These are phyloP conservation scores for Hirudo medicinalis DNA, from an alignment of 1,140 invertebrate genomes.

Conservation along the genomic window DNA sequence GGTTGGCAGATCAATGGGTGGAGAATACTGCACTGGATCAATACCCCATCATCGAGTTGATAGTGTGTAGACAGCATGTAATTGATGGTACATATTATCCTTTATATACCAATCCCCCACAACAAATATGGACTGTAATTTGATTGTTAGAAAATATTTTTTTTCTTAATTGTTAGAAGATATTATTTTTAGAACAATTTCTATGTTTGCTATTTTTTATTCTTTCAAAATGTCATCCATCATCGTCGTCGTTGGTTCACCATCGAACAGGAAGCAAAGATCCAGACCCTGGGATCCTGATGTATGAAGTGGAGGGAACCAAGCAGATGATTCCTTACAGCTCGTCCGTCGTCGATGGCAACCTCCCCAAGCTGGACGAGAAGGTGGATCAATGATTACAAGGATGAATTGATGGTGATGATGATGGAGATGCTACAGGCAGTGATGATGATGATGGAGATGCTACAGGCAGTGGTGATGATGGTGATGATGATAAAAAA, in stretches of 20 bases:
- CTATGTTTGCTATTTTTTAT: no score
- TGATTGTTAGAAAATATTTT: no score
- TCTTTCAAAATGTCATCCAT: no score
- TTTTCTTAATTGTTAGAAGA: no score
- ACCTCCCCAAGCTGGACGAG: slow-evolving; percentile 35
- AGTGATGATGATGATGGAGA: background rate
- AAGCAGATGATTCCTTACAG: slow-evolving; percentile 36
- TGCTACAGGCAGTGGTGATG: background rate
- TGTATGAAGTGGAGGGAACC: slow-evolving; percentile 36
- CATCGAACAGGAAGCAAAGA: slow-evolving; percentile 26
- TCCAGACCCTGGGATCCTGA: slow-evolving; percentile 32
- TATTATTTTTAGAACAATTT: no score
- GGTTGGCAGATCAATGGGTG: no score
- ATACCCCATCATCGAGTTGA: no score
- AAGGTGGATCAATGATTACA: slow-evolving; percentile 27
- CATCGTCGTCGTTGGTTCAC: background rate
- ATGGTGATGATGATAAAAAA: background rate
- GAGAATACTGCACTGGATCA: no score
- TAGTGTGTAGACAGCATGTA: no score
- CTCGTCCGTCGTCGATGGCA: slow-evolving; percentile 31
- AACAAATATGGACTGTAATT: no score
- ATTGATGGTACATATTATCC: no score
- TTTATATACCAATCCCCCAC: no score
- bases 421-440: background rate
- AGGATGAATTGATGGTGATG: background rate